A percentile compares a stretch with the other conserved stretches of the same genome.
These are phyloP conservation scores for Ophiothrix spiculata DNA, from an alignment of 35 echinoderm and acorn worm genomes.

Conservation along the genomic window DNA sequence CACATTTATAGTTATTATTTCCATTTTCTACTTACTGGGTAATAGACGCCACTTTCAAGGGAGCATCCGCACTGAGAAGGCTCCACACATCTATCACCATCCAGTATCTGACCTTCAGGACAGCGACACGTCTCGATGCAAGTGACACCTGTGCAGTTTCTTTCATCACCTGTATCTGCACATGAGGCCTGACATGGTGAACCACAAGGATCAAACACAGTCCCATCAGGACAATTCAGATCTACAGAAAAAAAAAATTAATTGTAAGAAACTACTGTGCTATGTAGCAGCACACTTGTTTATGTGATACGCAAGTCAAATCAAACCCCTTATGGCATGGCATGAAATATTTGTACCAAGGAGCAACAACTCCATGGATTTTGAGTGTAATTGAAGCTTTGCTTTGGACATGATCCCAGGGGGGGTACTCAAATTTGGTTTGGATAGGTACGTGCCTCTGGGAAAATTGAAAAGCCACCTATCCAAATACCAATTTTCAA, in stretches of 20 bases:
- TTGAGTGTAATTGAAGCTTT: no score
- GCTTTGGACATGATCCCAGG: no score
- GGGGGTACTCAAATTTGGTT: no score
- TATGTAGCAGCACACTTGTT: not conserved
- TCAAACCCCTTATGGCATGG: no score
- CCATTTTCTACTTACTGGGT: conserved; percentile 40
- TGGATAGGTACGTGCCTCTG: no score
- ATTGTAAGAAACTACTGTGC: not conserved
- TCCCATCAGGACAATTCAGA: conserved; percentile 50
- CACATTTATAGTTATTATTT: no score
- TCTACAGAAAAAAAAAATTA: not conserved
- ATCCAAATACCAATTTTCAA: no score
- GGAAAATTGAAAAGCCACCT: no score
- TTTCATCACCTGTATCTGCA: not conserved
- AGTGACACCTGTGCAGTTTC: conserved; percentile 20
- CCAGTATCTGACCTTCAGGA: conserved; percentile 45
- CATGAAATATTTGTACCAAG: no score
- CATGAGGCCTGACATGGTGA: conserved; percentile 70
- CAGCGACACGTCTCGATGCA: conserved; percentile 76
- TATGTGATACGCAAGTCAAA: not conserved
- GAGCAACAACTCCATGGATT: no score
- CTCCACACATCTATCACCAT: conserved; percentile 60
- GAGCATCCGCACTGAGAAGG: conserved; percentile 60
- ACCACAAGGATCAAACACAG: conserved; percentile 63
- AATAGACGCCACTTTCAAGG: conserved; percentile 52